Evolutionary conservation across 2,113 vertebrate genomes (phyloP).

Genomic region (Ptychochromis oligacanthus): DNA sequence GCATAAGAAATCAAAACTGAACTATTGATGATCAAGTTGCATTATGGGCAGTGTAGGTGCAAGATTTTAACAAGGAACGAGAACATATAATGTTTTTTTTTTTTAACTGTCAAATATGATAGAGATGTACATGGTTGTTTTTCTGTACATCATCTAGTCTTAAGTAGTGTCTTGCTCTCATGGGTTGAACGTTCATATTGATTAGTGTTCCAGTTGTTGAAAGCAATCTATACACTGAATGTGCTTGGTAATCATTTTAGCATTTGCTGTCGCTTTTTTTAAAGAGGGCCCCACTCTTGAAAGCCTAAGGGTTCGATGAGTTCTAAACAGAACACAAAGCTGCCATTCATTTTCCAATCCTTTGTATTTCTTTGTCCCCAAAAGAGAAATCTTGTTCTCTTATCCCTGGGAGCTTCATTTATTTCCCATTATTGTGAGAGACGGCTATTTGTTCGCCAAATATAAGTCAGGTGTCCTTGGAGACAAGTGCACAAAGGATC

Average conservation of each 20-base stretch:
- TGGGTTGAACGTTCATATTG: not conserved
- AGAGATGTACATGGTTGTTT: not conserved
- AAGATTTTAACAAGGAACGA: not conserved
- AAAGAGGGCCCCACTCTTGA: constrained; percentile 1
- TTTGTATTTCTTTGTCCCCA: constrained; percentile 37
- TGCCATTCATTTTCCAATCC: constrained; percentile 48
- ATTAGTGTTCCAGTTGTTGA: not conserved
- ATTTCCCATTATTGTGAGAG: constrained; percentile 50
- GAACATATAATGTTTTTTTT: not conserved
- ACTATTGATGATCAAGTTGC: not conserved
- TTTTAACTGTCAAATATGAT: not conserved
- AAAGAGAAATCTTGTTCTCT: constrained; percentile 43
- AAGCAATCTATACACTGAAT: not conserved
- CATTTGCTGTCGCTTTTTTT: constrained; percentile 1
- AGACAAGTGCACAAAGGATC: constrained; percentile 59
- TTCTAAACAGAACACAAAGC: constrained; percentile 47
- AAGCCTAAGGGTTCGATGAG: constrained; percentile 1
- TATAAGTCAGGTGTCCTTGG: constrained; percentile 68
- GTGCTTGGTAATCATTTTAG: constrained; percentile 10
- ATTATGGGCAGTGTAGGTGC: not conserved
- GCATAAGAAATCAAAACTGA: not conserved
- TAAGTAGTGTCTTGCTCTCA: not conserved
- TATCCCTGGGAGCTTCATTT: constrained; percentile 52
- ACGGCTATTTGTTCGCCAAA: constrained; percentile 57
- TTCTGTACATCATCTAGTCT: not conserved